Evolutionary conservation across 2,797 vertebrate species (phyloP), one percentile per base, ranked within the genome.

Genomic region (Chloroceryle amazona): DNA sequence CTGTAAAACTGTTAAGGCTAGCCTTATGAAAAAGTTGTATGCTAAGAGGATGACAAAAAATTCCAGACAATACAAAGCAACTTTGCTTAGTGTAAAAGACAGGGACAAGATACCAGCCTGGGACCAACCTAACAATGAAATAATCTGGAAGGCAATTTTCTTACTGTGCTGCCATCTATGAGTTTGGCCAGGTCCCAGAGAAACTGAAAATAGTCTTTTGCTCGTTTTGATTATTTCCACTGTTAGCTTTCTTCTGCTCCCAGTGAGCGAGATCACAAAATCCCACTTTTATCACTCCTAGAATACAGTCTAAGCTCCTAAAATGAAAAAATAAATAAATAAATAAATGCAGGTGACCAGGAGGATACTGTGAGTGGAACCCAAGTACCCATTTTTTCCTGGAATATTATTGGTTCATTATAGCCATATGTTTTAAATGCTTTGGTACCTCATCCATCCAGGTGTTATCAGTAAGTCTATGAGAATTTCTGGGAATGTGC

Each of bases 21-120:
- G 46, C 79, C 41, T 94, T 83, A 83, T 51, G 71, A 72, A 94
- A 92, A 89, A 70, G 72, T 71, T 29, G 31, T 78, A n/a, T 55
- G 54, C 61, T 91, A 90, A 91, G 58, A 95, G 62, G 79, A 94
- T 90, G 81, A 91, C 42, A 57, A 91, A 92, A 88, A 88, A 92
- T 61, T 92, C 52, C 87, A 83, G 62, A 74, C 62, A 78, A 70
- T 60, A 41, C 44, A 86, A 93, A 75, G 35, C 51, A 86, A 91
- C 58, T 68, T 85, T 90, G 10, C 54, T 90, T 78, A 55, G 75
- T 31, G 28, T 54, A 74, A 79, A 89, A 95, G 60, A 71, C 25
- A 73, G 12, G 17, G n/a, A 62, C 25, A 83, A 61, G 61, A 74
- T 71, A 81, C 58, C 33, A 83, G 54, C n/a, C 25, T 66, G 71